phyloP scores from a whole-genome alignment of 2,888 invertebrate species.

The Ommatoiulus sabulosus region DNA sequence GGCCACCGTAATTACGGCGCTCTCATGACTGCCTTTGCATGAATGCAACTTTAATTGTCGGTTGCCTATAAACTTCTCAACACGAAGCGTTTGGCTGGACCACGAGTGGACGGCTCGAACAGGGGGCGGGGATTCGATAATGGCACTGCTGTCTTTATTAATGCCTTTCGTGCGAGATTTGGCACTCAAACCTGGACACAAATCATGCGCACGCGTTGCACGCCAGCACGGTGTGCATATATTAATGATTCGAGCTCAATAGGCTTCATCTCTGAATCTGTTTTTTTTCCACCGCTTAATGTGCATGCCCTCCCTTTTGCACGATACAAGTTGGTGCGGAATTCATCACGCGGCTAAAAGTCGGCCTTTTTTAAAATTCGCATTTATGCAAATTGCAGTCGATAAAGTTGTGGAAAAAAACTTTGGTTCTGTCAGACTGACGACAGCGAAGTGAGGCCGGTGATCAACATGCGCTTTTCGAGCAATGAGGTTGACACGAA shows the following conservation, averaged over 20 bases:
- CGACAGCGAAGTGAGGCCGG: background rate
- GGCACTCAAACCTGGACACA: constrained; percentile 47
- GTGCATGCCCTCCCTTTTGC: background rate
- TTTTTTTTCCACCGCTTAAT: background rate
- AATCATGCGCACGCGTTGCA: constrained; percentile 35
- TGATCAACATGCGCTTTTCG: too few relatives aligned
- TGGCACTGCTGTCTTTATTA: constrained; percentile 51
- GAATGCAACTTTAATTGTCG: constrained; percentile 45
- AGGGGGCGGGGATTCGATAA: constrained; percentile 7
- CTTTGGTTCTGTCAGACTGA: background rate
- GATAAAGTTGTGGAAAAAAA: background rate
- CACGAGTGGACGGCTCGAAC: background rate
- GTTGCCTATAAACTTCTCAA: constrained; percentile 40
- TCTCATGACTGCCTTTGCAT: constrained; percentile 38
- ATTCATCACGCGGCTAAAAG: constrained; percentile 41
- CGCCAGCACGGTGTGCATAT: constrained; percentile 14
- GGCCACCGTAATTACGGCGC: background rate
- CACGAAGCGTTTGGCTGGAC: constrained; percentile 6
- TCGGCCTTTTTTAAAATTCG: background rate
- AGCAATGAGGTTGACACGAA: too few relatives aligned
- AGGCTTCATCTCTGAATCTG: constrained; percentile 41
- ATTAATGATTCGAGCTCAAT: constrained; percentile 41
- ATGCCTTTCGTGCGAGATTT: constrained; percentile 52
- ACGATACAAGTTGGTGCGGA: background rate
- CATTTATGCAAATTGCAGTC: constrained; percentile 14